These are phyloP conservation scores for Tholera decimalis DNA, from an alignment of 2,888 invertebrate species.

Conservation along the genomic window DNA sequence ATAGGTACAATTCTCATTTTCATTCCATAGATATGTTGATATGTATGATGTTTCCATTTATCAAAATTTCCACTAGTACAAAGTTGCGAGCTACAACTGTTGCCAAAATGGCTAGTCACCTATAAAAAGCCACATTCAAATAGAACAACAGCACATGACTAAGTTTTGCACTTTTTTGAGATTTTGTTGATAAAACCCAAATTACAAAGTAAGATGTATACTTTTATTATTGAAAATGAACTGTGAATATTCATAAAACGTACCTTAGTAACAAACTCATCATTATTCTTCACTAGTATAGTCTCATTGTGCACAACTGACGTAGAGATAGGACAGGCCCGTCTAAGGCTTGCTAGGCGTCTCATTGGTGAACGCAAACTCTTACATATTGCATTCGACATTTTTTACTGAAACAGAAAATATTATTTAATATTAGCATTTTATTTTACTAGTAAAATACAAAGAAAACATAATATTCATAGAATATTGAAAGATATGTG, in stretches of 20 bases:
- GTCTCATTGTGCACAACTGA: conserved; percentile 88
- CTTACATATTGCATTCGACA: conserved; percentile 85
- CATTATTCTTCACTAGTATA: conserved; percentile 93
- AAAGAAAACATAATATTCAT: neutral
- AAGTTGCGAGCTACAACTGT: no score
- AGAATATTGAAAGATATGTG: conserved; percentile 4
- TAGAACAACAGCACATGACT: neutral
- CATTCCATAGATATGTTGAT: no score
- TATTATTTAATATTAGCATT: neutral
- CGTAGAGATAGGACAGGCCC: conserved; percentile 81
- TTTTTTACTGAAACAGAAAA: conserved; percentile 66
- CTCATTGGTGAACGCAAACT: conserved; percentile 84
- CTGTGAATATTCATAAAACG: conserved; percentile 38
- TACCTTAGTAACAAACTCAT: conserved; percentile 95
- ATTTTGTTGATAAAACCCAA: no score
- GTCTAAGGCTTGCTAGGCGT: conserved; percentile 74
- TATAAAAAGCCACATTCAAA: neutral
- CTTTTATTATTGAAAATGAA: neutral
- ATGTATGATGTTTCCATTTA: no score
- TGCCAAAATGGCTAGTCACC: neutral
- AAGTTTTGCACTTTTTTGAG: no score
- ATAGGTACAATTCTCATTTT: no score
- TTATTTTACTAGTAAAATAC: neutral
- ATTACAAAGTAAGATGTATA: neutral
- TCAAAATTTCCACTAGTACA: no score